phyloP scores from a whole-genome alignment of 2,113 vertebrate genomes.

The Sinocyclocheilus rhinocerous region DNA sequence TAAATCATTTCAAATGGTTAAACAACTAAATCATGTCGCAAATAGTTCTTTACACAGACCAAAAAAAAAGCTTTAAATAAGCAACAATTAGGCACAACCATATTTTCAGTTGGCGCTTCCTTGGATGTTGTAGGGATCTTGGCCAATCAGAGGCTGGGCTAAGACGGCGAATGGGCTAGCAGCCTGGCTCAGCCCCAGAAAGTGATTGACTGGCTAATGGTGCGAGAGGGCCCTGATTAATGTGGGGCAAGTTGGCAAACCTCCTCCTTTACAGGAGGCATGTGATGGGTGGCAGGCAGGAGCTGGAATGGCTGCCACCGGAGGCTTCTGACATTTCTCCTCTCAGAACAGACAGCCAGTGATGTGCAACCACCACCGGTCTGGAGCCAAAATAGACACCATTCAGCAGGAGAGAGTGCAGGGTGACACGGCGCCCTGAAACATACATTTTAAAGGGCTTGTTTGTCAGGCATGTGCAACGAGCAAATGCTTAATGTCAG shows the following conservation, averaged over 20 bases:
- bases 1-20: not conserved
- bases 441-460: conserved; percentile 46
- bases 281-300: conserved; percentile 51
- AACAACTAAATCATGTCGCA: not conserved
- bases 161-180: conserved; percentile 26
- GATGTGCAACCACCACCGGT: conserved; percentile 54
- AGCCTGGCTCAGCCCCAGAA: conserved; percentile 53
- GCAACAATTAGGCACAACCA: not conserved
- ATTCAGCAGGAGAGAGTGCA: conserved; percentile 43
- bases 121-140: conserved; percentile 40
- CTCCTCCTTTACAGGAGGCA: conserved; percentile 53
- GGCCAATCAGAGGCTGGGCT: conserved; percentile 48
- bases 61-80: not conserved
- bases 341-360: conserved; percentile 53
- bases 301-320: conserved; percentile 50
- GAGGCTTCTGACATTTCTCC: conserved; percentile 59
- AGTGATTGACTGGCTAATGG: conserved; percentile 61
- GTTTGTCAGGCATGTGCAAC: conserved; percentile 44
- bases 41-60: not conserved
- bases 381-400: conserved; percentile 58
- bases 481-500: conserved; percentile 48
- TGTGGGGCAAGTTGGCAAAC: conserved; percentile 57
- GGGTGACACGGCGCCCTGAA: conserved; percentile 22
- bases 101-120: conserved; percentile 42
- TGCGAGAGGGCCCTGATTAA: conserved; percentile 56